Conservation (phyloP, 2,113 vertebrate species). For the Ovis aries region ARS-UI_Ramb_v3.0 NC_056060.1:98840001-98840500, state of each 20-base stretch:
- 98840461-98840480: not conserved
- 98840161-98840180: not conserved
- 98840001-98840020: not conserved
- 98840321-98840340: not conserved
- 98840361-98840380: not conserved
- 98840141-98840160: not conserved
- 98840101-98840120: not conserved
- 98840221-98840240: not conserved
- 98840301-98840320: not conserved
- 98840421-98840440: not conserved
- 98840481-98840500: not conserved
- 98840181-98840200: not conserved
- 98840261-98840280: not conserved
- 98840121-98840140: not conserved
- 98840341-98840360: rapidly evolving
- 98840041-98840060: not conserved
- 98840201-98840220: not conserved
- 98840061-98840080: not conserved
- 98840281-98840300: not conserved
- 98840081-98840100: not conserved
- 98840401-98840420: not conserved
- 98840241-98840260: not conserved
- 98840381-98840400: not conserved
- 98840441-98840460: not conserved
- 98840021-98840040: not conserved